Percentiles rank a stretch among this genome's conserved stretches.
These are phyloP conservation scores for Cheilosia soror DNA, from an alignment of 2,888 invertebrate species.

Conservation along the genomic window DNA sequence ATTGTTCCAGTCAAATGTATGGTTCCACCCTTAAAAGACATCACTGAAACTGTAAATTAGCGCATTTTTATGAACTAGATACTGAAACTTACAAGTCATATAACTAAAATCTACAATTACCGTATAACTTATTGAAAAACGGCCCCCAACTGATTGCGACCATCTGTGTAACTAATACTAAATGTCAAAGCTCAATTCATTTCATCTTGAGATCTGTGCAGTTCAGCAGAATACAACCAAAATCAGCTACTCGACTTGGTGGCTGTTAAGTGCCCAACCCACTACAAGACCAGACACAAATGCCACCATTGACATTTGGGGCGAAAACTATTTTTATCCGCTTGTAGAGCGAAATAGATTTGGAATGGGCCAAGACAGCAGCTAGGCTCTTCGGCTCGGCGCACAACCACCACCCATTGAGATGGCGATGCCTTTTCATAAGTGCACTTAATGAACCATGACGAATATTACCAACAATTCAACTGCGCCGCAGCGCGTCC, in stretches of 20 bases:
- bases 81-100: too few species aligned
- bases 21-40: too few species aligned
- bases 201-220: constrained; percentile 33
- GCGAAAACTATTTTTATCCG: constrained; percentile 51
- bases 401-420: constrained; percentile 58
- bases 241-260: constrained; percentile 53
- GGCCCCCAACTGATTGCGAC: background rate
- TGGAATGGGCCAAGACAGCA: constrained; percentile 46
- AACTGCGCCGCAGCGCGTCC: constrained; percentile 33
- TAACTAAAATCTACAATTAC: background rate
- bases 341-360: constrained; percentile 46
- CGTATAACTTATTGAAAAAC: background rate
- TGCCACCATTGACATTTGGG: constrained; percentile 66
- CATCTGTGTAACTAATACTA: constrained; percentile 1
- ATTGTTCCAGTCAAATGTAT: too few species aligned
- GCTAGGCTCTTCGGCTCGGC: constrained; percentile 45
- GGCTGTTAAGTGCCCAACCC: constrained; percentile 63
- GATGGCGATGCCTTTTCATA: constrained; percentile 66
- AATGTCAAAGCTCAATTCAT: constrained; percentile 68
- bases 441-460: constrained; percentile 71
- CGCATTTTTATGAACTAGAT: too few species aligned
- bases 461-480: constrained; percentile 69
- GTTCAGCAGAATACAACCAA: constrained; percentile 27
- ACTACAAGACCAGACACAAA: constrained; percentile 7
- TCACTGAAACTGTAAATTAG: too few species aligned